Evolutionary conservation across 2,113 vertebrate genomes (phyloP).

Genomic region (Tragelaphus strepsiceros): DNA sequence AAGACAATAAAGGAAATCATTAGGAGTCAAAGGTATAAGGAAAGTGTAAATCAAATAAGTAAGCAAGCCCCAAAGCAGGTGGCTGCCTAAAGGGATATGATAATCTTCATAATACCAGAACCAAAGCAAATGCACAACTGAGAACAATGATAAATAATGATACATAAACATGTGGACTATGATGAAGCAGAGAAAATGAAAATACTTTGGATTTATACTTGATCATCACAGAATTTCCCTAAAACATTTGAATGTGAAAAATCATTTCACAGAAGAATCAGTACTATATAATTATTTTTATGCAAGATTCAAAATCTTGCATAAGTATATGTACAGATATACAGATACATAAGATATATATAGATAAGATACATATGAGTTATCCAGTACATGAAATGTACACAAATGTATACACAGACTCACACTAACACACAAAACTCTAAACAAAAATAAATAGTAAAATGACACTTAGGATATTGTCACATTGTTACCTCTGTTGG

Average conservation of each 20-base stretch:
- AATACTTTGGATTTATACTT: not conserved
- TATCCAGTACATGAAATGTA: not conserved
- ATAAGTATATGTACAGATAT: not conserved
- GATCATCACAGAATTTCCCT: not conserved
- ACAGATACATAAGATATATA: not conserved
- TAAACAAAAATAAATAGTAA: not conserved
- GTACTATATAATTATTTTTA: not conserved
- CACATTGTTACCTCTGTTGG: not conserved
- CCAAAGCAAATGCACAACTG: not conserved
- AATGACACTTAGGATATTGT: not conserved
- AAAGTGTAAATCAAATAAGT: not conserved
- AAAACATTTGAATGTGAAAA: not conserved
- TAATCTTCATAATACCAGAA: not conserved
- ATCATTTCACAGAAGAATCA: not conserved
- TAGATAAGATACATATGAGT: not conserved
- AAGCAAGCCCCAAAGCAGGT: not conserved
- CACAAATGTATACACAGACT: not conserved
- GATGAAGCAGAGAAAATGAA: not conserved
- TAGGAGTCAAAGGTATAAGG: not conserved
- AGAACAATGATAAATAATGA: not conserved
- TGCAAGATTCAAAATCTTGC: not conserved
- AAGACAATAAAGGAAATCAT: not conserved
- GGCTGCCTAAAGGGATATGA: not conserved
- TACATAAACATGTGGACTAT: not conserved
- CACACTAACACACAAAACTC: not conserved